Conservation (phyloP, 2,113 vertebrate species). For the Candoia aspera region DNA sequence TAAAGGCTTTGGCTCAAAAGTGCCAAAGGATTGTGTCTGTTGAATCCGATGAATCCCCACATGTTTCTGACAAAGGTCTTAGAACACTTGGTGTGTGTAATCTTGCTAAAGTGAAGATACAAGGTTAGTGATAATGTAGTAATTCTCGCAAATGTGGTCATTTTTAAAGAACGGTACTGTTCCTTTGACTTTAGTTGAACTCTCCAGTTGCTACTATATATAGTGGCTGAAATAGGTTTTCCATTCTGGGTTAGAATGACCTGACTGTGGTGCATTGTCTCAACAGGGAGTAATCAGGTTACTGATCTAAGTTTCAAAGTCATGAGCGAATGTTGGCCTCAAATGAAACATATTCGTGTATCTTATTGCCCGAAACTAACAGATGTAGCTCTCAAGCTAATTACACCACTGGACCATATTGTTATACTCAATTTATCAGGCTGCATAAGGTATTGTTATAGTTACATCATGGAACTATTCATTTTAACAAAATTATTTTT, state of each 20-base stretch:
- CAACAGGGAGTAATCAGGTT: constrained; percentile 78
- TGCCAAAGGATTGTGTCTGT: constrained; percentile 70
- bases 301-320: constrained; percentile 76
- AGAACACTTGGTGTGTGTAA: constrained; percentile 71
- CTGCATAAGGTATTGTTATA: constrained; percentile 74
- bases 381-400: constrained; percentile 71
- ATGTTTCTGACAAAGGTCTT: constrained; percentile 77
- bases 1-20: constrained; percentile 77
- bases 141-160: constrained; percentile 11
- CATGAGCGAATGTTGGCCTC: constrained; percentile 74
- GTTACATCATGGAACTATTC: constrained; percentile 20
- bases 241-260: constrained; percentile 16
- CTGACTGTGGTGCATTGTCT: constrained; percentile 23
- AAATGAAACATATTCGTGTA: constrained; percentile 74
- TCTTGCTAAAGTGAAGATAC: constrained; percentile 73
- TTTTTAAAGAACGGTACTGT: background rate
- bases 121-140: constrained; percentile 66
- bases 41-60: constrained; percentile 74
- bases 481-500: constrained; percentile 7
- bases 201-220: background rate
- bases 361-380: constrained; percentile 77
- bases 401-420: constrained; percentile 73
- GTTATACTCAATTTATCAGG: constrained; percentile 77
- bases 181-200: background rate
- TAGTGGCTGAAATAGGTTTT: background rate